Conservation (phyloP, 2,888 invertebrate genomes). For the Latrodectus elegans region DNA sequence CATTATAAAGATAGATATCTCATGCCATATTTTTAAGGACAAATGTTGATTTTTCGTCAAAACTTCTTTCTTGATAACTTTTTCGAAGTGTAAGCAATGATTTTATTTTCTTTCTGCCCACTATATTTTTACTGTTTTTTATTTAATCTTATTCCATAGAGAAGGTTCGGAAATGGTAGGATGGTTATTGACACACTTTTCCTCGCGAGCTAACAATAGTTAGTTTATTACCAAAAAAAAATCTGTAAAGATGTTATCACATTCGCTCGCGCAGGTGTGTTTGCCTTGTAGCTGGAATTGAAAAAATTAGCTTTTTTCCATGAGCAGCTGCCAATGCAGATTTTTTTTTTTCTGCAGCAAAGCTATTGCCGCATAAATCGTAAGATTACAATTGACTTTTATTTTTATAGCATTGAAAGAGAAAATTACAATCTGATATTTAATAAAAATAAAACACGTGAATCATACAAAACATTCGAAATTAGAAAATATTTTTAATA, state of each 20-base stretch:
- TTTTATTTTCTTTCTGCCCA: too few species aligned
- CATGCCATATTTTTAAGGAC: slow-evolving; percentile 30
- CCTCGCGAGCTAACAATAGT: slow-evolving; percentile 44
- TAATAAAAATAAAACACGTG: too few species aligned
- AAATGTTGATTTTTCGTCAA: slow-evolving; percentile 50
- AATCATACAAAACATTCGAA: too few species aligned
- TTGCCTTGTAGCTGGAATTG: slow-evolving; percentile 16
- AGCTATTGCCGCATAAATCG: too few species aligned
- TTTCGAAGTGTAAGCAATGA: too few species aligned
- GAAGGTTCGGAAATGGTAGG: not conserved
- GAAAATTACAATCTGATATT: too few species aligned
- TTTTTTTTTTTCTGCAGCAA: too few species aligned
- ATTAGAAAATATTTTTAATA: too few species aligned
- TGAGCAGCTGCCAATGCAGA: too few species aligned
- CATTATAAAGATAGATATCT: slow-evolving; percentile 34
- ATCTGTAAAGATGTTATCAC: slow-evolving; percentile 42
- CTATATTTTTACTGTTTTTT: not conserved
- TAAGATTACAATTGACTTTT: too few species aligned
- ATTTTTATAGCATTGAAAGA: too few species aligned
- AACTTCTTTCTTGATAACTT: not conserved
- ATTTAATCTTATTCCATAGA: slow-evolving; percentile 43
- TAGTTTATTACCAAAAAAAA: slow-evolving; percentile 32
- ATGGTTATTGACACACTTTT: slow-evolving; percentile 62
- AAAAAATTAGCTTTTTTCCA: not conserved
- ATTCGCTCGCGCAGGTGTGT: slow-evolving; percentile 19